These are phyloP conservation scores for Chelonus insularis DNA, from an alignment of 1,140 invertebrate genomes.

Conservation along the genomic window DNA sequence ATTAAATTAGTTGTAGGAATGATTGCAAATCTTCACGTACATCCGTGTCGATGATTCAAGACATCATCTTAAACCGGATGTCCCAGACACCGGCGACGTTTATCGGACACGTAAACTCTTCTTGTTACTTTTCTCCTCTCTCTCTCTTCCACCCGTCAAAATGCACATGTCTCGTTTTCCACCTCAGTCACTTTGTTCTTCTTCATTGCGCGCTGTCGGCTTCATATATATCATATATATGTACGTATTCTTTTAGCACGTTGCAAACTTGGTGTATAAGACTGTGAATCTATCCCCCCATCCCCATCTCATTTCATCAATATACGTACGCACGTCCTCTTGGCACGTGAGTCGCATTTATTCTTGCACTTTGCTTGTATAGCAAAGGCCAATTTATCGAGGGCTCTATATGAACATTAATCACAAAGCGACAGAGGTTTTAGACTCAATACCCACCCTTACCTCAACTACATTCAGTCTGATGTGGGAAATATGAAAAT, in stretches of 20 bases:
- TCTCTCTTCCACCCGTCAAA: too few species aligned
- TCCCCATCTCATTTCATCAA: slow-evolving; percentile 29
- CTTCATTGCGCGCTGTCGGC: too few species aligned
- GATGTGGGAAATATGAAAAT: neutral
- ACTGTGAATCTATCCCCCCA: slow-evolving; percentile 1
- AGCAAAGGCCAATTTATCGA: slow-evolving; percentile 23
- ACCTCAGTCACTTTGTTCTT: slow-evolving; percentile 17
- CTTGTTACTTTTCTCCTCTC: neutral
- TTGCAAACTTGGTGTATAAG: neutral
- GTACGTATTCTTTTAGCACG: slow-evolving; percentile 3
- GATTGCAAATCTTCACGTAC: slow-evolving; percentile 2
- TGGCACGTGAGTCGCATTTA: slow-evolving; percentile 29
- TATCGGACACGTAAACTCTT: slow-evolving; percentile 28
- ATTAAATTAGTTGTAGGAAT: neutral
- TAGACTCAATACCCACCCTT: neutral
- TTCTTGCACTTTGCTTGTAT: slow-evolving; percentile 18
- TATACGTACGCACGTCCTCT: slow-evolving; percentile 26
- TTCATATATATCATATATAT: neutral
- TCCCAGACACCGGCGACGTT: slow-evolving; percentile 12
- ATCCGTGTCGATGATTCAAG: slow-evolving; percentile 8
- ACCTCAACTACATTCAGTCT: neutral
- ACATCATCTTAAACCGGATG: slow-evolving; percentile 22
- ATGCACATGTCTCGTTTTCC: neutral
- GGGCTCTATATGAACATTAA: slow-evolving; percentile 22
- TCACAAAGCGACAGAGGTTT: slow-evolving; percentile 18